Evolutionary conservation across 2,797 vertebrate species (phyloP).

Genomic region (Phyllotis vaccarum): DNA sequence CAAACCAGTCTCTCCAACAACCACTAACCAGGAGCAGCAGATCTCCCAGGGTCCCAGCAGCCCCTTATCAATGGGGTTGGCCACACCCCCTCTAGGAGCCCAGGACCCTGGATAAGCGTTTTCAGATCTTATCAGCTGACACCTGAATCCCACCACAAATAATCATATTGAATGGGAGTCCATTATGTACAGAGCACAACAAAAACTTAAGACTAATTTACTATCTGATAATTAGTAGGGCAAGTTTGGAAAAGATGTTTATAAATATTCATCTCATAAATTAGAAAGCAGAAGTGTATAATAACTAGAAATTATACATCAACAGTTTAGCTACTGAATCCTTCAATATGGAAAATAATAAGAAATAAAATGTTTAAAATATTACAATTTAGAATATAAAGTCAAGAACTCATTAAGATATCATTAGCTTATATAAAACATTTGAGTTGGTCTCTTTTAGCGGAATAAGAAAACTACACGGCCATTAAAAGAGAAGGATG

Average conservation of each 20-base stretch:
- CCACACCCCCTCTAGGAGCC: no score
- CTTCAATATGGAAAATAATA: background rate
- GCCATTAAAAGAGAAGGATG: background rate
- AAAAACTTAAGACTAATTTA: background rate
- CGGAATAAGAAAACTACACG: background rate
- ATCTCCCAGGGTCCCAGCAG: no score
- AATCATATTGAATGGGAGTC: background rate
- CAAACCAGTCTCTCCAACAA: no score
- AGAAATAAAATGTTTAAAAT: background rate
- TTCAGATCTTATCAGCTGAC: no score
- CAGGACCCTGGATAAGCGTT: no score
- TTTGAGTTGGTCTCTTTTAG: background rate
- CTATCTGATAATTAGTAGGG: background rate
- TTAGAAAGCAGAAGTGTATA: background rate
- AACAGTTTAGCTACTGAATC: background rate
- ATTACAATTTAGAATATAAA: background rate
- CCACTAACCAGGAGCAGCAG: no score
- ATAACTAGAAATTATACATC: background rate
- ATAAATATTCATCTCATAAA: conserved; percentile 7
- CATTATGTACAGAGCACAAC: background rate
- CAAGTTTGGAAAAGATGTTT: background rate
- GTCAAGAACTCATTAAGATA: background rate
- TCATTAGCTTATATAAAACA: background rate
- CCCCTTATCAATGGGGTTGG: no score
- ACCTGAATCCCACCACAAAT: no score